These are phyloP conservation scores for Apoda limacodes DNA, from an alignment of 2,888 invertebrate species.

Conservation along the genomic window DNA sequence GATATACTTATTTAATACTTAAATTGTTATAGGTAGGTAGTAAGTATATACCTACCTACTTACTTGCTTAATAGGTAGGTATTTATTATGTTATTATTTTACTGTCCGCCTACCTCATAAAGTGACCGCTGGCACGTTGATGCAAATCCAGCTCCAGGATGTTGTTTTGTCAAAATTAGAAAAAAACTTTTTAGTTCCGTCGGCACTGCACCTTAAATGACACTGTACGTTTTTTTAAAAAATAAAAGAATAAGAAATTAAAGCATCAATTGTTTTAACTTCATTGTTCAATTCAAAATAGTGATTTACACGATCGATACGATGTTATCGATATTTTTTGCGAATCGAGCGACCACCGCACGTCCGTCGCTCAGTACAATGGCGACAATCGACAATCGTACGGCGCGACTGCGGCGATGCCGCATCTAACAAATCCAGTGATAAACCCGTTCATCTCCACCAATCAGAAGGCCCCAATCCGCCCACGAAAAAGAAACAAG, in stretches of 20 bases:
- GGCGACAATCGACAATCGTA: conserved; percentile 67
- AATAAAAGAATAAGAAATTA: conserved; percentile 10
- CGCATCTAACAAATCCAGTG: conserved; percentile 57
- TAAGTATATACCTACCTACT: not conserved
- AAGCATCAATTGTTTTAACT: conserved; percentile 34
- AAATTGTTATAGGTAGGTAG: not conserved
- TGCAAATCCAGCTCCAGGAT: conserved; percentile 83
- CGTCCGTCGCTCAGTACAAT: conserved; percentile 53
- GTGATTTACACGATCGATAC: too few species aligned
- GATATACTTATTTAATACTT: not conserved
- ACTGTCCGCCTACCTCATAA: conserved; percentile 69
- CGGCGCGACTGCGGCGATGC: conserved; percentile 59
- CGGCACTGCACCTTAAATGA: conserved; percentile 39
- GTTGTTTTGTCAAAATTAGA: conserved; percentile 62
- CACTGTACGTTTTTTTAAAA: conserved; percentile 25
- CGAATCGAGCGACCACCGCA: conserved; percentile 49
- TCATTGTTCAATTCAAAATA: conserved; percentile 29
- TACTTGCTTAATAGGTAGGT: not conserved
- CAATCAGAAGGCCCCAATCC: conserved; percentile 49
- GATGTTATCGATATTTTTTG: too few species aligned
- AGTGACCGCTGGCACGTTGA: conserved; percentile 82
- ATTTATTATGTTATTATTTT: not conserved
- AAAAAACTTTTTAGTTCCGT: too few species aligned
- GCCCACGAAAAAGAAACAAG: conserved; percentile 55
- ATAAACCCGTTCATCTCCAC: conserved; percentile 48